These are phyloP conservation scores for Torymus auratus DNA, from an alignment of 2,888 invertebrate species.

Conservation along the genomic window DNA sequence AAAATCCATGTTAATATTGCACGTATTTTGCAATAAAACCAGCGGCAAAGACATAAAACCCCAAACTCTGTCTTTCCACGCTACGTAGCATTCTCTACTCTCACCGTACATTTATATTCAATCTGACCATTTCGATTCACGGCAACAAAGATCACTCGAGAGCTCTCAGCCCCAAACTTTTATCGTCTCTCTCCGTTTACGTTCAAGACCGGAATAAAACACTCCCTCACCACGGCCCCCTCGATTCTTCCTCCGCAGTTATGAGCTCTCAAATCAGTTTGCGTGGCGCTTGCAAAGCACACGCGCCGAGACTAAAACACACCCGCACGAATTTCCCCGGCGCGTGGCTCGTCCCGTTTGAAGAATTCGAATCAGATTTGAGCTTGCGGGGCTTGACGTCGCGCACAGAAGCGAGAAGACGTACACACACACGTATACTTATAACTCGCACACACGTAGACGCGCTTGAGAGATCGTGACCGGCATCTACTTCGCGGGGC, in stretches of 20 bases:
- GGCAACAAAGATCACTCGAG: neutral
- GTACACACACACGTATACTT: too few relatives aligned
- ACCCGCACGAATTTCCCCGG: conserved; percentile 13
- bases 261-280: conserved; percentile 38
- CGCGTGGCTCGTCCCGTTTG: conserved; percentile 33
- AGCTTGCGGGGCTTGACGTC: conserved; percentile 49
- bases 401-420: neutral
- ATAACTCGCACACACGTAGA: neutral
- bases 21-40: too few relatives aligned
- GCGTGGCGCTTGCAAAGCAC: neutral
- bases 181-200: neutral
- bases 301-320: conserved; percentile 11
- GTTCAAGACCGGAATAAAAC: too few relatives aligned
- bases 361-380: conserved; percentile 58
- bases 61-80: too few relatives aligned
- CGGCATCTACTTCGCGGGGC: conserved; percentile 54
- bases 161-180: neutral
- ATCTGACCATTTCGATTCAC: too few relatives aligned
- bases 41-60: too few relatives aligned
- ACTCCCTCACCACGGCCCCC: neutral
- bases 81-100: too few relatives aligned
- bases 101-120: too few relatives aligned
- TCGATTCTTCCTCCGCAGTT: conserved; percentile 2
- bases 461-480: conserved; percentile 54
- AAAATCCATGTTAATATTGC: too few relatives aligned